Percentiles rank a stretch among this genome's conserved stretches.
Evolutionary conservation across 2,113 vertebrate genomes (phyloP).

Genomic region (Ceuthmochares aereus): DNA sequence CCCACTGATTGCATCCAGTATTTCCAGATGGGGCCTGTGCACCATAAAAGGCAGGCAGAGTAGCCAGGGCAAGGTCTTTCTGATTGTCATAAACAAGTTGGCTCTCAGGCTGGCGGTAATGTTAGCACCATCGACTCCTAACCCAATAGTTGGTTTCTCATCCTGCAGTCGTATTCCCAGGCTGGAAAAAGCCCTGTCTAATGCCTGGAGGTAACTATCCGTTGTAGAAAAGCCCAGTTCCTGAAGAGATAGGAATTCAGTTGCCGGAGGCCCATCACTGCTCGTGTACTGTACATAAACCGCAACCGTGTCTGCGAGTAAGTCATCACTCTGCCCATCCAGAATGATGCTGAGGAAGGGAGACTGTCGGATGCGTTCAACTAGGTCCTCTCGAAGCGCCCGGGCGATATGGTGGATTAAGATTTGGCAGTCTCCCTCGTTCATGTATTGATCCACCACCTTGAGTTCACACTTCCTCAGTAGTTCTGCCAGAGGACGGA

Average conservation of each 20-base stretch:
- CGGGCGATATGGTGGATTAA: constrained; percentile 92
- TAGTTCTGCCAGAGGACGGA: constrained; percentile 92
- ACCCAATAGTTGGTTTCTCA: constrained; percentile 86
- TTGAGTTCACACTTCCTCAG: constrained; percentile 95
- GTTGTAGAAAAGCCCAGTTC: constrained; percentile 85
- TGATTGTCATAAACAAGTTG: constrained; percentile 89
- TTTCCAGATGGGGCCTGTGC: constrained; percentile 91
- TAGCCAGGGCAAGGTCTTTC: constrained; percentile 92
- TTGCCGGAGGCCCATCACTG: constrained; percentile 87
- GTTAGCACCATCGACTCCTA: constrained; percentile 90
- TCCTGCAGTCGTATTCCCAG: constrained; percentile 90
- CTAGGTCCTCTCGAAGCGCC: constrained; percentile 90
- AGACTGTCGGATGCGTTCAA: constrained; percentile 92
- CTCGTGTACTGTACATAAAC: constrained; percentile 92
- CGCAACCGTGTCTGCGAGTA: constrained; percentile 90
- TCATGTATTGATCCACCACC: constrained; percentile 97
- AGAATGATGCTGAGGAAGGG: constrained; percentile 93
- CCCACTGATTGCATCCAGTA: constrained; percentile 92
- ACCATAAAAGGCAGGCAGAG: constrained; percentile 94
- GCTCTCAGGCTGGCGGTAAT: constrained; percentile 87
- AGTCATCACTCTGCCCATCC: constrained; percentile 90
- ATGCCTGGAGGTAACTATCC: constrained; percentile 91
- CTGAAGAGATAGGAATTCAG: constrained; percentile 92
- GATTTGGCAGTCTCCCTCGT: constrained; percentile 93
- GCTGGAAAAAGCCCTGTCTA: constrained; percentile 89